Percentiles rank a stretch among this genome's conserved stretches.
Evolutionary conservation across 2,888 invertebrate genomes (phyloP).

Genomic region (Mythimna vitellina): DNA sequence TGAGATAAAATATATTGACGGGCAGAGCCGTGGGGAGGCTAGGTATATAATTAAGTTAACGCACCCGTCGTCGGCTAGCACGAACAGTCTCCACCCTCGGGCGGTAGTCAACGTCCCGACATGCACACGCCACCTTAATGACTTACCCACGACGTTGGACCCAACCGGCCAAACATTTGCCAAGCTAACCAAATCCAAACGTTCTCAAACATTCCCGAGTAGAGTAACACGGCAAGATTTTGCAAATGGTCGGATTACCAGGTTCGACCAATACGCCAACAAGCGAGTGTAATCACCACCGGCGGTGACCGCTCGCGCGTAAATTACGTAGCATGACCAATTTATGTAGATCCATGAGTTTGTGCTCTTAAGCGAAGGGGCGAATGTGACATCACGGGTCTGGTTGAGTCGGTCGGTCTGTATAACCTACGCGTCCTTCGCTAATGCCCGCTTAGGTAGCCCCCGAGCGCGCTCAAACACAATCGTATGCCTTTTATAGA

Average conservation of each 20-base stretch:
- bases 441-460: constrained; percentile 87
- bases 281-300: constrained; percentile 86
- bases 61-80: constrained; percentile 75
- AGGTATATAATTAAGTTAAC: constrained; percentile 80
- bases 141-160: constrained; percentile 76
- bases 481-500: constrained; percentile 84
- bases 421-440: constrained; percentile 84
- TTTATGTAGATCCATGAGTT: constrained; percentile 66
- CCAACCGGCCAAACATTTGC: constrained; percentile 70
- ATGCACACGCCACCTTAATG: constrained; percentile 85
- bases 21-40: constrained; percentile 61
- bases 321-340: constrained; percentile 82
- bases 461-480: constrained; percentile 83
- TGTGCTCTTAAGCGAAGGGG: constrained; percentile 24
- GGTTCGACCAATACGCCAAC: constrained; percentile 82
- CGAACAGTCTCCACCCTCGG: constrained; percentile 74
- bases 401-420: constrained; percentile 71
- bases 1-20: constrained; percentile 59
- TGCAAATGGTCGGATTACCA: constrained; percentile 81
- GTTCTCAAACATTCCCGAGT: constrained; percentile 57
- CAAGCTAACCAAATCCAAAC: constrained; percentile 70
- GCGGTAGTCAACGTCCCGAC: constrained; percentile 74
- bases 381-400: constrained; percentile 70
- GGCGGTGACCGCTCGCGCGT: constrained; percentile 89
- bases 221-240: constrained; percentile 64